These are phyloP conservation scores for Gnathonemus longibarbis DNA, from an alignment of 2,113 vertebrate species.

Conservation along the genomic window DNA sequence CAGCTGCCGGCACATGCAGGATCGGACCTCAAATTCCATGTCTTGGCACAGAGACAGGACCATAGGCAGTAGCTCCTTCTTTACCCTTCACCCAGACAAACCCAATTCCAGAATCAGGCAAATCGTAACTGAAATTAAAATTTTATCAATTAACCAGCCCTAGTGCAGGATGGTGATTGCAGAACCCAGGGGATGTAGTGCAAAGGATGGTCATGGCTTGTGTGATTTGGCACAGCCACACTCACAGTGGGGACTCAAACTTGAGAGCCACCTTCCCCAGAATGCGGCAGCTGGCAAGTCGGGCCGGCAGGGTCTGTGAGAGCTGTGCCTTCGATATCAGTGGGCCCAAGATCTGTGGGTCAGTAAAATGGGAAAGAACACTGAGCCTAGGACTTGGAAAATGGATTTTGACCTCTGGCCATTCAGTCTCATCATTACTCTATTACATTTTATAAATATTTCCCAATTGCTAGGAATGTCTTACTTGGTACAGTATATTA, in stretches of 20 bases:
- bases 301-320: constrained; percentile 79
- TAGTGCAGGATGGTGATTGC: background rate
- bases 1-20: constrained; percentile 84
- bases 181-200: background rate
- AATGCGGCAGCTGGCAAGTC: constrained; percentile 84
- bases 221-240: background rate
- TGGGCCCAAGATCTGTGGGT: constrained; percentile 77
- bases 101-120: background rate
- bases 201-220: background rate
- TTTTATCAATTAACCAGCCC: background rate
- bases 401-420: background rate
- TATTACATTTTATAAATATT: background rate
- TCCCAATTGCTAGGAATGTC: background rate
- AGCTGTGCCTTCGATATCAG: constrained; percentile 82
- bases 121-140: background rate
- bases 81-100: constrained; percentile 61
- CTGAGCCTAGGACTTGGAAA: background rate
- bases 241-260: constrained; percentile 84
- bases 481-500: background rate
- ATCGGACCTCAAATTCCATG: constrained; percentile 82
- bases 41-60: constrained; percentile 85
- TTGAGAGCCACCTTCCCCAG: constrained; percentile 83
- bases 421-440: background rate
- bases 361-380: constrained; percentile 16
- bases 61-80: constrained; percentile 83